These are phyloP conservation scores for Colius striatus DNA, from an alignment of 2,113 vertebrate genomes.

Conservation along the genomic window DNA sequence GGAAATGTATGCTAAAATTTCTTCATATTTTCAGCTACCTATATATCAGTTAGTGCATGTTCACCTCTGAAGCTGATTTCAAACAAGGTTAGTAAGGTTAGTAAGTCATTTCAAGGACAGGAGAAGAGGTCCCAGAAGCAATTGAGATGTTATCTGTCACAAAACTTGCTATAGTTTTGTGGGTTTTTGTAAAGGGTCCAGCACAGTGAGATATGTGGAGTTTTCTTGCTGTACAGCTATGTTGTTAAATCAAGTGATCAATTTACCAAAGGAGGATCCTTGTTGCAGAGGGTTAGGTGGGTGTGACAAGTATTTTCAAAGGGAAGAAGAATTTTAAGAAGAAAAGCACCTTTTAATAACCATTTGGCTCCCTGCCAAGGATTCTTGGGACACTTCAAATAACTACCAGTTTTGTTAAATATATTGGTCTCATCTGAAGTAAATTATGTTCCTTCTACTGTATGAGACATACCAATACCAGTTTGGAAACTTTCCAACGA, in stretches of 20 bases:
- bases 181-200: not conserved
- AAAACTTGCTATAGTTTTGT: not conserved
- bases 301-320: not conserved
- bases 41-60: rapidly evolving
- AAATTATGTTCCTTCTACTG: not conserved
- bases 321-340: not conserved
- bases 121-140: not conserved
- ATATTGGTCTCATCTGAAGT: not conserved
- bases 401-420: not conserved
- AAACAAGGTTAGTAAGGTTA: not conserved
- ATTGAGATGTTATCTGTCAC: not conserved
- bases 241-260: not conserved
- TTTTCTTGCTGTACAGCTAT: not conserved
- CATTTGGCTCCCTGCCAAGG: not conserved
- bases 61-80: not conserved
- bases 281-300: not conserved
- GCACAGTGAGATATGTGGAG: rapidly evolving
- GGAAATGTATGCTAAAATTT: not conserved
- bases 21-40: not conserved
- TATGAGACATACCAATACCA: not conserved
- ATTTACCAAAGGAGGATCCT: not conserved
- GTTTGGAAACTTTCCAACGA: not conserved
- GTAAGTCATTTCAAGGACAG: not conserved
- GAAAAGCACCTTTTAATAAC: not conserved
- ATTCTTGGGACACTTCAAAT: not conserved